These are phyloP conservation scores for Catharus ustulatus DNA, from an alignment of 2,797 vertebrate species.

Conservation along the genomic window DNA sequence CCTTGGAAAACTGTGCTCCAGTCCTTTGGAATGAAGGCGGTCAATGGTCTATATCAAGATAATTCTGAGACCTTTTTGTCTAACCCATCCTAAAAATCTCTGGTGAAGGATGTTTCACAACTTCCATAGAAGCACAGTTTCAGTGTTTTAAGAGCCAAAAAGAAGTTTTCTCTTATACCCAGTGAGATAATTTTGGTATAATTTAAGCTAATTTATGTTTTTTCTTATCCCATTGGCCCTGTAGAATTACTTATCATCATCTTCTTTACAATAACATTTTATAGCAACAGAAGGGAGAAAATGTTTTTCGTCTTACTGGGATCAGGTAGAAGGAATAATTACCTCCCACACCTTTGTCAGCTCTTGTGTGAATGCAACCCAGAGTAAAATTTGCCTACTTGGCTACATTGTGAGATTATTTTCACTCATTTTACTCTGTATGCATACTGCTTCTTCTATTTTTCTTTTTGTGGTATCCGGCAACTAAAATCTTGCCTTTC, in stretches of 20 bases:
- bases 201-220: not conserved
- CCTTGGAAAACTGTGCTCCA: not conserved
- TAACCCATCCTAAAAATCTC: not conserved
- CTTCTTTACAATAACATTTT: not conserved
- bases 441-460: not conserved
- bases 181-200: not conserved
- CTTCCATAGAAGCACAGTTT: not conserved
- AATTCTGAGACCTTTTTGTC: not conserved
- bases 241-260: not conserved
- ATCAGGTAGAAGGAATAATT: constrained; percentile 31
- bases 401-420: not conserved
- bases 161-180: not conserved
- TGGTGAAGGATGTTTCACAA: not conserved
- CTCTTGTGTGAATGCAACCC: not conserved
- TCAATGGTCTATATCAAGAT: not conserved
- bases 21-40: not conserved
- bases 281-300: not conserved
- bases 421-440: not conserved
- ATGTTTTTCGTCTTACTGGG: not conserved
- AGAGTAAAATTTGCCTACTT: not conserved
- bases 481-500: not conserved
- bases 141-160: not conserved
- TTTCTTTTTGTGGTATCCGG: not conserved
- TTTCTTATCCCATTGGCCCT: not conserved
- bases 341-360: not conserved